phyloP scores from a whole-genome alignment of 2,888 invertebrate genomes.

The Polymixis lichenea region DNA sequence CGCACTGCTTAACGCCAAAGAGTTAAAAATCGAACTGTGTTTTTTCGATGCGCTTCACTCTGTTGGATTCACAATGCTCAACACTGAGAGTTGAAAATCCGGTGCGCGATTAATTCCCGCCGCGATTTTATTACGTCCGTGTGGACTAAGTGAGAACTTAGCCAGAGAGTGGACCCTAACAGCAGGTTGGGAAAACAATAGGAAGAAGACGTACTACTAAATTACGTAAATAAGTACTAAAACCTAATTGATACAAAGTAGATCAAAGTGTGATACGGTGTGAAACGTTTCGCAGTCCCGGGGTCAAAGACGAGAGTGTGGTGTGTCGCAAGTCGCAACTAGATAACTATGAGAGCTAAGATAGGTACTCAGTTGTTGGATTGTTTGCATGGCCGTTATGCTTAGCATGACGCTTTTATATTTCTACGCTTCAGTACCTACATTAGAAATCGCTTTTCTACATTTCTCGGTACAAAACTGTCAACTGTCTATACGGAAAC shows the following conservation, averaged over 20 bases:
- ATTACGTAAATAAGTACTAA: constrained; percentile 32
- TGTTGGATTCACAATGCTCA: too few relatives aligned
- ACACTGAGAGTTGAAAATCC: too few relatives aligned
- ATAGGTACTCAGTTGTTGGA: constrained; percentile 21
- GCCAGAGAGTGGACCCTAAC: not conserved
- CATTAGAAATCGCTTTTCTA: too few relatives aligned
- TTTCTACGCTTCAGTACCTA: too few relatives aligned
- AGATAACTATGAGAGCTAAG: constrained; percentile 43
- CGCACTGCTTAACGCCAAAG: too few relatives aligned
- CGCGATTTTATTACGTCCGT: too few relatives aligned
- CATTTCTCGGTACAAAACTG: too few relatives aligned
- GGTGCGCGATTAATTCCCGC: too few relatives aligned
- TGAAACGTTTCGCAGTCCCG: constrained; percentile 70
- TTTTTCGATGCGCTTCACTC: too few relatives aligned
- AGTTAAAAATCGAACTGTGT: too few relatives aligned
- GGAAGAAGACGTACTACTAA: not conserved
- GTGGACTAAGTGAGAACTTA: not conserved
- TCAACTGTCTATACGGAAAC: too few relatives aligned
- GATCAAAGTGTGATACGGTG: constrained; percentile 73
- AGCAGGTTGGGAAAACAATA: not conserved
- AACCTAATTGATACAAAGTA: constrained; percentile 67
- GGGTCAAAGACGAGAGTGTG: constrained; percentile 75
- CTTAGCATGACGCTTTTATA: too few relatives aligned
- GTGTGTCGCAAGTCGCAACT: constrained; percentile 73
- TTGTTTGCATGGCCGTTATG: constrained; percentile 32